phyloP scores from a whole-genome alignment of 2,888 invertebrate genomes.

The Oconnorella tubifera region DNA sequence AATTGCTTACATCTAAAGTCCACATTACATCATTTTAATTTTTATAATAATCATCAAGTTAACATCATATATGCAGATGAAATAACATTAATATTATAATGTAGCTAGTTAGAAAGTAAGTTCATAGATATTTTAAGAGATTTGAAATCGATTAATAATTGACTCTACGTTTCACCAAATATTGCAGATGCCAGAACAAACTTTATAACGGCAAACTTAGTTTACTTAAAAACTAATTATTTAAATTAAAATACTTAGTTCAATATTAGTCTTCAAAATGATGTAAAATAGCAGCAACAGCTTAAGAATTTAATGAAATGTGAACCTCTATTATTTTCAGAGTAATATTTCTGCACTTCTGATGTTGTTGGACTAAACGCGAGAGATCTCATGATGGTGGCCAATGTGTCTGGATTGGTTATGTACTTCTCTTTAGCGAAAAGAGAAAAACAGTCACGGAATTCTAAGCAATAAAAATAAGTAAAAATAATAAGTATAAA shows the following conservation, averaged over 20 bases:
- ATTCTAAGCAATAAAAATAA: slow-evolving; percentile 65
- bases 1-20: no score
- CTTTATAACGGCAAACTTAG: no score
- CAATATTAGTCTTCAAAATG: not conserved
- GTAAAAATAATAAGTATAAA: slow-evolving; percentile 7
- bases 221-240: no score
- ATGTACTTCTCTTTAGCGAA: slow-evolving; percentile 79
- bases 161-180: no score
- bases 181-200: no score
- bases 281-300: not conserved
- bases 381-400: slow-evolving; percentile 88
- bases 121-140: no score
- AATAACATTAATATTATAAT: no score
- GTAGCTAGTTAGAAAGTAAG: no score
- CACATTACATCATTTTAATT: no score
- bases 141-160: no score
- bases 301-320: not conserved
- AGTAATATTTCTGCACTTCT: slow-evolving; percentile 78
- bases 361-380: slow-evolving; percentile 90
- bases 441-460: slow-evolving; percentile 91
- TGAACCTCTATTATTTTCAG: slow-evolving; percentile 51
- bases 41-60: no score
- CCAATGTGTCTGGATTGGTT: slow-evolving; percentile 80
- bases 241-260: not conserved
- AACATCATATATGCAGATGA: no score